These are phyloP conservation scores for Cyrtorhinus lividipennis DNA, from an alignment of 1,140 invertebrate species.

Conservation along the genomic window DNA sequence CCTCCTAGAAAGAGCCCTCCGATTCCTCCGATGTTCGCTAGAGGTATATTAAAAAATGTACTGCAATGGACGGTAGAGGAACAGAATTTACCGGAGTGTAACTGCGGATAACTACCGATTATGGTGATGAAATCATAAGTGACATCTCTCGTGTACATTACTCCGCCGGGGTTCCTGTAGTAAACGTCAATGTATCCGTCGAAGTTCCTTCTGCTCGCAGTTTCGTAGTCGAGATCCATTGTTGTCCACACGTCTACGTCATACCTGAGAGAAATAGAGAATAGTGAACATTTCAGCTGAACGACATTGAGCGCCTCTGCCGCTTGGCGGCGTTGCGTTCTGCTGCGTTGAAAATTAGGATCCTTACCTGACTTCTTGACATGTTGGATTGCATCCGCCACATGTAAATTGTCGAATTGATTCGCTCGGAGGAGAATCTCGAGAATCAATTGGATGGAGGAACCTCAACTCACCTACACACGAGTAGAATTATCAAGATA, in stretches of 20 bases:
- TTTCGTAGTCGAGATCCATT: conserved; percentile 4
- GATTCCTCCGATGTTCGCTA: conserved; percentile 28
- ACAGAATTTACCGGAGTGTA: too few relatives aligned
- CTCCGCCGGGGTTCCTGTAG: conserved; percentile 26
- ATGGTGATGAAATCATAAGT: conserved; percentile 27
- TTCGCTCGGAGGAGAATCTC: not conserved
- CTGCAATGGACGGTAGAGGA: too few relatives aligned
- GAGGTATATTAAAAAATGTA: conserved; percentile 14
- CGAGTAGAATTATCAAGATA: too few relatives aligned
- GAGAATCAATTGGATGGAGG: not conserved
- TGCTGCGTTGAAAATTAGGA: conserved; percentile 23
- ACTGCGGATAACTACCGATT: conserved; percentile 24
- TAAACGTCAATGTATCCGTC: conserved; percentile 25
- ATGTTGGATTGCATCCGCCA: not conserved
- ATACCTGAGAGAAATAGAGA: too few relatives aligned
- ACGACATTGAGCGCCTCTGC: conserved; percentile 16
- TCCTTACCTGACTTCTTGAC: conserved; percentile 5
- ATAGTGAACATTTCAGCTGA: not conserved
- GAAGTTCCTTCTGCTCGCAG: not conserved
- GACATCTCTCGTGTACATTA: conserved; percentile 27
- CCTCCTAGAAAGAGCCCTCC: conserved; percentile 28
- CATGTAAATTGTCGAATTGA: not conserved
- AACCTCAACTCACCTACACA: too few relatives aligned
- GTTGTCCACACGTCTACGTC: conserved; percentile 24
- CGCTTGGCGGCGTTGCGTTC: conserved; percentile 20